Conservation (phyloP, 2,797 vertebrate species). For the Molossus alvarezi region DNA sequence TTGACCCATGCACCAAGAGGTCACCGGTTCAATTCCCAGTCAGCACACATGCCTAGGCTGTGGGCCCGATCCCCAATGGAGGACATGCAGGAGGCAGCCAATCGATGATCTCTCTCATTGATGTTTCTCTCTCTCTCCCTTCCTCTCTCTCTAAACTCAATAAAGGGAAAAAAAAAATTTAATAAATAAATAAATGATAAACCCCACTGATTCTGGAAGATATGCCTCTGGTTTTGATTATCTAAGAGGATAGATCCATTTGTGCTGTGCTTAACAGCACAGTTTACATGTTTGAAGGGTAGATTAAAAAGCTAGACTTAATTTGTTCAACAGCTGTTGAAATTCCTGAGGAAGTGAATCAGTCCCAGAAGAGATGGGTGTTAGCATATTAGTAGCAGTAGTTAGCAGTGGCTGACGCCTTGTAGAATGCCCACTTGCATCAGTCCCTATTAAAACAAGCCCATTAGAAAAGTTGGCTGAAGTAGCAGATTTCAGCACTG, state of each 20-base stretch:
- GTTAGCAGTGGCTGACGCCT: constrained; percentile 94
- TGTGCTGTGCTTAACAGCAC: constrained; percentile 94
- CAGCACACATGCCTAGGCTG: too few species aligned
- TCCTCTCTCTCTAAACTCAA: too few species aligned
- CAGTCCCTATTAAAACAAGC: constrained; percentile 93
- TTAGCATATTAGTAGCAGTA: constrained; percentile 94
- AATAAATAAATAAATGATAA: constrained; percentile 95
- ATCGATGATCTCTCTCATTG: too few species aligned
- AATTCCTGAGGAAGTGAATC: constrained; percentile 93
- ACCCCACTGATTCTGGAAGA: constrained; percentile 99
- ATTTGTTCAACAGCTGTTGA: constrained; percentile 93
- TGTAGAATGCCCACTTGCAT: constrained; percentile 92
- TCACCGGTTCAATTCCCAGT: too few species aligned
- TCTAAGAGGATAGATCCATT: constrained; percentile 91
- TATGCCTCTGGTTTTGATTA: constrained; percentile 98
- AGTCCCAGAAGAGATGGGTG: constrained; percentile 91
- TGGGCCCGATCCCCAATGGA: too few species aligned
- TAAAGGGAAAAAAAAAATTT: too few species aligned
- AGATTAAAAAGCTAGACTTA: constrained; percentile 98
- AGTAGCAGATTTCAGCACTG: constrained; percentile 98
- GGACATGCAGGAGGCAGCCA: too few species aligned
- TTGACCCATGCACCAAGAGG: too few species aligned
- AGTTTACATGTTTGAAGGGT: constrained; percentile 99
- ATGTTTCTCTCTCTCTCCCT: too few species aligned
- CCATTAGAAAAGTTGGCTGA: constrained; percentile 98